Evolutionary conservation across 2,797 vertebrate species (phyloP).

Genomic region (Psittacula echo): DNA sequence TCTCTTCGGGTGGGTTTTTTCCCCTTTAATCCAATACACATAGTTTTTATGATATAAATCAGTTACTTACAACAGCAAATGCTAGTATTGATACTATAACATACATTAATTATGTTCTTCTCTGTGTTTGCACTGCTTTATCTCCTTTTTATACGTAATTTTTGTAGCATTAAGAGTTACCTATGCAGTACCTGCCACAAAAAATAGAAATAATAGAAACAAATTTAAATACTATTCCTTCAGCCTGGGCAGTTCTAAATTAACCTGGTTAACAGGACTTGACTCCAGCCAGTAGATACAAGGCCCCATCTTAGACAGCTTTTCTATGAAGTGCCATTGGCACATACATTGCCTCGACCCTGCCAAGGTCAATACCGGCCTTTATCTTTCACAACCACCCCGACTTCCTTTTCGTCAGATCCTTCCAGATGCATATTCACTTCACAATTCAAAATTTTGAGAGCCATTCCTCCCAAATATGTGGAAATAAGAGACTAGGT

Average conservation of each 20-base stretch:
- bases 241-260: neutral
- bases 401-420: neutral
- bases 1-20: neutral
- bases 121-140: neutral
- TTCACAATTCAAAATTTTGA: neutral
- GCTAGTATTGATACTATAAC: neutral
- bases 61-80: neutral
- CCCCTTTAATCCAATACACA: neutral
- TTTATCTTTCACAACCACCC: neutral
- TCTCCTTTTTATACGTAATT: neutral
- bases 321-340: neutral
- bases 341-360: rapidly evolving
- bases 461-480: neutral
- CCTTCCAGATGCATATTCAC: neutral
- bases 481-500: neutral
- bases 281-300: neutral
- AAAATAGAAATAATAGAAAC: neutral
- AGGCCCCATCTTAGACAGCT: neutral
- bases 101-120: neutral
- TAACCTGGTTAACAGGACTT: neutral
- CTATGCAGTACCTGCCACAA: neutral
- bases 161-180: neutral
- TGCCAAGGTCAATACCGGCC: neutral
- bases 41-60: neutral
- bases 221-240: neutral